Base-by-base conservation (phyloP, 2,888 invertebrate species). In the Aleiodes leptofemur region DNA sequence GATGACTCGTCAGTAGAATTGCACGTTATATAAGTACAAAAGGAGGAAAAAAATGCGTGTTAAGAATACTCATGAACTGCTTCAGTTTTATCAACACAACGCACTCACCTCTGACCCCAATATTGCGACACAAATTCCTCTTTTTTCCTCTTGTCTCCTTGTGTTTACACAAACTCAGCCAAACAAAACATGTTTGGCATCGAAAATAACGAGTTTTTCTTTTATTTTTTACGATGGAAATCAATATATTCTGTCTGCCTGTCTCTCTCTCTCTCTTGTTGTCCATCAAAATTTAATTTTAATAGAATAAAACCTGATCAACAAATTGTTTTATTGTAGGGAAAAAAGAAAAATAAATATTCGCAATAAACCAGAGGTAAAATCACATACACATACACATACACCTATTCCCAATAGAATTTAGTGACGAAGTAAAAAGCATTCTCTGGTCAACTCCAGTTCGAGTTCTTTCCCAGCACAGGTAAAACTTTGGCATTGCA, bases 401-500 rank as follows among this genome's bases (percentile, higher is more conserved):
- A 68, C 14, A 38, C 38, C 38, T 50, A n/a, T 38, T 70, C 69
- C 53, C 69, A 38, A 38, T 34, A 29, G 48, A 38, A 29, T 38
- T 53, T 69, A 13, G n/a, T 34, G 53, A 53, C 16, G 13, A 56
- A 51, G 48, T 16, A 74, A 66, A 71, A 73, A 74, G 70, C 71
- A 74, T 74, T 68, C 51, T 70, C 69, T 59, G 61, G 57, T 68
- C 55, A 31, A 51, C 53, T 4, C 64, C 64, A 48, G 48, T 64
- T 43, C 50, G 34, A 70, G 55, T 70, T 72, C 43, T 64, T 72
- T 53, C 34, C 48, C 57, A 51, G 56, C 72, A 43, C 43, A 43
- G 43, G 69, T 38, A 61, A 71, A 81, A 82, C 76, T 82, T 82
- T 78, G 43, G 38, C 53, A 76, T 77, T 74, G 77, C 57, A 74